These are phyloP conservation scores for Ectemnius cavifrons DNA, from an alignment of 2,888 invertebrate genomes.

Conservation along the genomic window DNA sequence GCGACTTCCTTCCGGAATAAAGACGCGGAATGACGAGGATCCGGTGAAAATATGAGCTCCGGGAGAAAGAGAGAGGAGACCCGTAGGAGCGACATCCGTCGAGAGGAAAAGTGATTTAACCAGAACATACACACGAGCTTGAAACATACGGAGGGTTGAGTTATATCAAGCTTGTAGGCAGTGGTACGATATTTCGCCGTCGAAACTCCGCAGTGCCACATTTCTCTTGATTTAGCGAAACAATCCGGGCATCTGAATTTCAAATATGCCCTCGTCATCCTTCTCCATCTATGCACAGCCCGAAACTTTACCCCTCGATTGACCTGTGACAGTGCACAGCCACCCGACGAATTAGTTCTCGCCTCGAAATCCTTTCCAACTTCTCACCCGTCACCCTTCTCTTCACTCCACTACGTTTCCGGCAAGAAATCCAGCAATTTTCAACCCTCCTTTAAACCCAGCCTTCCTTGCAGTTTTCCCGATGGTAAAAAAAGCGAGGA, in stretches of 20 bases:
- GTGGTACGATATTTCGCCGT: conserved; percentile 53
- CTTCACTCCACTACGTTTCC: conserved; percentile 4
- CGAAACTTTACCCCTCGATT: conserved; percentile 35
- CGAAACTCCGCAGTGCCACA: conserved; percentile 70
- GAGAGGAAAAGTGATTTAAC: conserved; percentile 69
- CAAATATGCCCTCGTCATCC: conserved; percentile 62
- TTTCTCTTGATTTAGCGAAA: conserved; percentile 76
- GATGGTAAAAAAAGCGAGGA: too few relatives aligned
- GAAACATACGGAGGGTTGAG: conserved; percentile 32
- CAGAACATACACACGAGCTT: conserved; percentile 61
- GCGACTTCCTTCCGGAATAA: conserved; percentile 10
- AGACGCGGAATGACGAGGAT: neutral
- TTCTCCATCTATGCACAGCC: conserved; percentile 29
- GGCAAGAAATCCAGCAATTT: conserved; percentile 35
- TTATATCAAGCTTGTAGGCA: conserved; percentile 37
- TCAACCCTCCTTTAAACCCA: conserved; percentile 9
- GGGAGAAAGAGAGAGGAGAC: conserved; percentile 9
- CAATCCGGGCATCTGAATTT: conserved; percentile 75
- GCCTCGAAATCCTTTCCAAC: conserved; percentile 14
- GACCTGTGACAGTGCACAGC: conserved; percentile 51
- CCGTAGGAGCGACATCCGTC: conserved; percentile 54
- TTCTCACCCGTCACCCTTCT: too few relatives aligned
- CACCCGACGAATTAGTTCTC: conserved; percentile 60
- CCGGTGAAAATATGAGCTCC: conserved; percentile 50
- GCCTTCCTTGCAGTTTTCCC: neutral